Conservation (phyloP, 1,140 invertebrate genomes). For the Diuraphis noxia region DNA sequence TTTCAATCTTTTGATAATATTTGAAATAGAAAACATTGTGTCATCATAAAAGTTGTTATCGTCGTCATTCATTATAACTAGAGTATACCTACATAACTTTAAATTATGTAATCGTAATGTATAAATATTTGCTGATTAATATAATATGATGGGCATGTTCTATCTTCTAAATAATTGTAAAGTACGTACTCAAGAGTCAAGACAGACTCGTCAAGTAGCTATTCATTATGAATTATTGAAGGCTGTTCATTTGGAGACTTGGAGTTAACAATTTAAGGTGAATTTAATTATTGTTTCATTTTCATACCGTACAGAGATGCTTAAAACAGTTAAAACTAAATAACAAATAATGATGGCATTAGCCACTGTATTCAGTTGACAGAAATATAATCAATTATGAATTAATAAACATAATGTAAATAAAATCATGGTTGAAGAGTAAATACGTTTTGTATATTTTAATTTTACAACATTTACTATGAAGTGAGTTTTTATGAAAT, state of each 20-base stretch:
- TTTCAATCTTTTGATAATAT: not conserved
- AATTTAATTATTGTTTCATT: slow-evolving; percentile 25
- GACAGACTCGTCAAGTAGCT: not conserved
- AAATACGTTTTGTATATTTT: not conserved
- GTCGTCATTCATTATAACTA: not conserved
- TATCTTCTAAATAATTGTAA: not conserved
- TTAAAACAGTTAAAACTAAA: slow-evolving; percentile 5
- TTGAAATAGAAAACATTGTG: not conserved
- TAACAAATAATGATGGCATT: slow-evolving; percentile 1
- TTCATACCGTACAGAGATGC: not conserved
- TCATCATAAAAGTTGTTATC: not conserved
- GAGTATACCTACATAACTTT: not conserved
- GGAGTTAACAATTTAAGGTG: not conserved
- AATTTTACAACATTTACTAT: not conserved
- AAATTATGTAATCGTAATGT: not conserved
- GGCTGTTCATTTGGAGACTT: not conserved
- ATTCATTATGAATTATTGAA: not conserved
- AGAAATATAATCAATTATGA: not conserved
- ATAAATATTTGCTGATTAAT: not conserved
- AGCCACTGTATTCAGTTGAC: not conserved
- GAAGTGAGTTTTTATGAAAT: not conserved
- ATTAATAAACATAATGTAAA: not conserved
- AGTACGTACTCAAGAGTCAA: not conserved
- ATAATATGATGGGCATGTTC: not conserved
- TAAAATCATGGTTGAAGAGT: not conserved